These are phyloP conservation scores for Butorides virescens DNA, from an alignment of 2,113 vertebrate species.

Conservation along the genomic window DNA sequence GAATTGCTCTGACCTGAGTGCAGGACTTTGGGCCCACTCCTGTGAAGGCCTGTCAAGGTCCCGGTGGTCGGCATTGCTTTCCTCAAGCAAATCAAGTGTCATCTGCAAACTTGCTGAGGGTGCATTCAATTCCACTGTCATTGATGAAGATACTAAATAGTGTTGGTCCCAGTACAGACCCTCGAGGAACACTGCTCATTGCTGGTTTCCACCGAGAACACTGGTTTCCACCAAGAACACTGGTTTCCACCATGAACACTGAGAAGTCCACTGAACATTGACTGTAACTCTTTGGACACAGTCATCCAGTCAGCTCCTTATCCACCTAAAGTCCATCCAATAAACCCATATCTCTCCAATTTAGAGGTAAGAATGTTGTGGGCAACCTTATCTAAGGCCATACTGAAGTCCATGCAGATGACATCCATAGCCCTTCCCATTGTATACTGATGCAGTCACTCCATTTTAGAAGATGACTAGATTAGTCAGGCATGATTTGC, in stretches of 20 bases:
- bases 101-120: not conserved
- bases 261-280: not conserved
- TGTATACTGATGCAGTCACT: not conserved
- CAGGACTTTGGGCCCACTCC: not conserved
- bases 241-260: not conserved
- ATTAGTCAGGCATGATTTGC: not conserved
- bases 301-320: not conserved
- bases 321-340: not conserved
- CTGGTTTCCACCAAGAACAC: no score
- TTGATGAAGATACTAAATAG: not conserved
- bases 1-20: not conserved
- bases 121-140: no score
- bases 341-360: not conserved
- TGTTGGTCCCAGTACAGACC: not conserved
- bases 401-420: not conserved
- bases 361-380: not conserved
- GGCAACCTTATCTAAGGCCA: not conserved
- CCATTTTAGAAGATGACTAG: not conserved
- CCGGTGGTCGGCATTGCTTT: not conserved
- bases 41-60: not conserved
- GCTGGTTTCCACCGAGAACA: not conserved
- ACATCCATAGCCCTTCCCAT: not conserved
- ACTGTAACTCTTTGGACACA: not conserved
- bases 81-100: not conserved
- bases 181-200: not conserved